A percentile compares a stretch with the other conserved stretches of the same genome.
phyloP scores from a whole-genome alignment of 1,140 invertebrate genomes.

The Scylla paramamosain region DNA sequence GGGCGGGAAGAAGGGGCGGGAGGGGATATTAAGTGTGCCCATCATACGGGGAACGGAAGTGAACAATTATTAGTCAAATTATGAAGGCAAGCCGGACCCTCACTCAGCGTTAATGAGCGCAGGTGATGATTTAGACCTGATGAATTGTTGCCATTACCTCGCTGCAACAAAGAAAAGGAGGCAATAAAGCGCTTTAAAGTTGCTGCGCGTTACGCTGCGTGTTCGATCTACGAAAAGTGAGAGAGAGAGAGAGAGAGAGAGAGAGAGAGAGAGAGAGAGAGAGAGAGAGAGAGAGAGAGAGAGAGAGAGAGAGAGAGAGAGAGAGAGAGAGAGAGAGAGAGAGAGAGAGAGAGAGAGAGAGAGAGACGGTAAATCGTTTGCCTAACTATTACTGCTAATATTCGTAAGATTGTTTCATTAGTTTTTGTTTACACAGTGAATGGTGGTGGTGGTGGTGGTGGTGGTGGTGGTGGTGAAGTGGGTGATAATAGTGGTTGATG shows the following conservation, averaged over 20 bases:
- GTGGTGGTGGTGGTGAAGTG: not conserved
- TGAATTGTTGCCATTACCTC: not conserved
- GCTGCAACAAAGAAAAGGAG: slow-evolving; percentile 37
- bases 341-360: not conserved
- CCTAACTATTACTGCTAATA: not conserved
- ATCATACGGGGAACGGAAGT: not conserved
- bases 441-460: not conserved
- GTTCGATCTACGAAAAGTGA: slow-evolving; percentile 11
- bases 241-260: slow-evolving; percentile 12
- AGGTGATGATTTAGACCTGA: slow-evolving; percentile 54
- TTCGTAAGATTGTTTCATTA: not conserved
- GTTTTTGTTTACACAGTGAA: not conserved
- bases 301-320: slow-evolving; percentile 19
- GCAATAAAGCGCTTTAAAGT: not conserved
- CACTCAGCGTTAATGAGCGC: slow-evolving; percentile 33
- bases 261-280: slow-evolving; percentile 28
- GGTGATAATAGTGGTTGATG: too few species aligned
- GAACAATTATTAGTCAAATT: slow-evolving; percentile 44
- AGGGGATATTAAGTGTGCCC: slow-evolving; percentile 30
- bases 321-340: not conserved
- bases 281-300: slow-evolving; percentile 46
- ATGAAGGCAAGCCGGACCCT: slow-evolving; percentile 27
- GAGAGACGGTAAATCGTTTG: not conserved
- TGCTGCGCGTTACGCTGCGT: not conserved
- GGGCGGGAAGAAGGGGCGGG: not conserved